phyloP scores from a whole-genome alignment of 2,797 vertebrate species.

The Tenualosa thibaudeaui region DNA sequence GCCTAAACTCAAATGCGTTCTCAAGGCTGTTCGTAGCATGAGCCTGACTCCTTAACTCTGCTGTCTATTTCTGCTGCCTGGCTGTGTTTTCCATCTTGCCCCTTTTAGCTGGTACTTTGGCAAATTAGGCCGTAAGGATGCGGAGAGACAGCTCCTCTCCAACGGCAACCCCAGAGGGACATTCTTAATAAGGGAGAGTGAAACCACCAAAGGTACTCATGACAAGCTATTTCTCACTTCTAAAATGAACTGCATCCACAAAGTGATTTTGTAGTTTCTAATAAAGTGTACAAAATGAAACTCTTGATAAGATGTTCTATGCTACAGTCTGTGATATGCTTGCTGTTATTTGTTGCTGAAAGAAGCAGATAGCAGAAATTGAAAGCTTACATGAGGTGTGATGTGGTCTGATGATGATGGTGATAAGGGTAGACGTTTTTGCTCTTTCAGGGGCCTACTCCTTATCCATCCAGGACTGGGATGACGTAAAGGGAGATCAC shows the following conservation, averaged over 20 bases:
- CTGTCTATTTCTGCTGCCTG: neutral
- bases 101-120: constrained; percentile 95
- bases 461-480: constrained; percentile 98
- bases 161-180: constrained; percentile 97
- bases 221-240: neutral
- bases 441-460: constrained; percentile 90
- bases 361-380: neutral
- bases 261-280: neutral
- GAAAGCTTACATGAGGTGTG: neutral
- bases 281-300: constrained; percentile 9
- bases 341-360: neutral
- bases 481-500: constrained; percentile 97
- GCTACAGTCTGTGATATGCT: neutral
- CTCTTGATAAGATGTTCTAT: neutral
- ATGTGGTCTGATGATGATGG: neutral
- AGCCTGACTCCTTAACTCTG: neutral
- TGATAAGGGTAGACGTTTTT: neutral
- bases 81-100: neutral
- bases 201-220: constrained; percentile 96
- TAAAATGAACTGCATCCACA: neutral
- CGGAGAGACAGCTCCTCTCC: constrained; percentile 94
- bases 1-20: neutral
- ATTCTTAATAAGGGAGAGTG: constrained; percentile 98
- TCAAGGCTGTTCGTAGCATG: neutral
- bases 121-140: constrained; percentile 97